These are phyloP conservation scores for Macroglossus sobrinus DNA, from an alignment of 2,113 vertebrate species.

Conservation along the genomic window DNA sequence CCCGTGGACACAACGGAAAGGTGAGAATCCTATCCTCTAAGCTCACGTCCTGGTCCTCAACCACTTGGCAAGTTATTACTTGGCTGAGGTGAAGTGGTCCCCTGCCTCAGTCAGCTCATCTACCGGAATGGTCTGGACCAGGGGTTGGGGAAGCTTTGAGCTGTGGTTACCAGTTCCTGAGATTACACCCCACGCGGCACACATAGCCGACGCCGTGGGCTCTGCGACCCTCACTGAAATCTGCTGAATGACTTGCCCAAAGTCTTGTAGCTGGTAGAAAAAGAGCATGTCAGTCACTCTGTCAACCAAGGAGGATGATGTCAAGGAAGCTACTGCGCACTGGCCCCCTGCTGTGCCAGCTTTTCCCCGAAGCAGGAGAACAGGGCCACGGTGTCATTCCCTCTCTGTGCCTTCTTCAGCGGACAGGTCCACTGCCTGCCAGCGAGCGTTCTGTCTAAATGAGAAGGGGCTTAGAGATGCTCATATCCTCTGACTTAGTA, in stretches of 20 bases:
- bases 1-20: not conserved
- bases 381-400: not conserved
- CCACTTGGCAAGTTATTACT: not conserved
- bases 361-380: not conserved
- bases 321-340: not conserved
- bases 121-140: not conserved
- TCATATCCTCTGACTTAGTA: not conserved
- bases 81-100: not conserved
- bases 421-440: not conserved
- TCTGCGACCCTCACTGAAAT: not conserved
- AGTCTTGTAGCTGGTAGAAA: not conserved
- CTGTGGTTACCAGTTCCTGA: not conserved
- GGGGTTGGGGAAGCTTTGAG: not conserved
- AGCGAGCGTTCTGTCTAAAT: not conserved
- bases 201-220: accelerated
- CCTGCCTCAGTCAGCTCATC: not conserved
- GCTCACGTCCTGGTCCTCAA: not conserved
- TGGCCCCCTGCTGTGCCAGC: not conserved
- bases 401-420: not conserved
- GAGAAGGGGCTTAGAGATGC: not conserved
- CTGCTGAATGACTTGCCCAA: not conserved
- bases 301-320: not conserved
- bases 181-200: accelerated
- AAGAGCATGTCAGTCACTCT: not conserved
- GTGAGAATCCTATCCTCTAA: not conserved